phyloP scores from a whole-genome alignment of 2,797 vertebrate species.

The Jordanella pulchra region DNA sequence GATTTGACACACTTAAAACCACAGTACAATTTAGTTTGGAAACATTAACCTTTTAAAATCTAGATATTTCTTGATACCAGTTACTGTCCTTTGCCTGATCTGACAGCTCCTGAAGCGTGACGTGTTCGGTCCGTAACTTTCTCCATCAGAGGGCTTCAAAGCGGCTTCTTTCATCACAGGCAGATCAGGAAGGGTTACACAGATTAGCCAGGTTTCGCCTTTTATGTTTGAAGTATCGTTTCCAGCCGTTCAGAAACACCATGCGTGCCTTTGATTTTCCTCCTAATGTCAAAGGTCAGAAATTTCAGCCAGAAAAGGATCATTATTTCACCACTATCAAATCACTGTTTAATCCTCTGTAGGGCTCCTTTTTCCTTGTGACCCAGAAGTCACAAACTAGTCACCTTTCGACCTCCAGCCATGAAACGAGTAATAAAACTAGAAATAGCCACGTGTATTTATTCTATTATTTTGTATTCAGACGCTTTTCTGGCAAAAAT shows the following conservation, averaged over 20 bases:
- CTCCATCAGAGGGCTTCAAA: slow-evolving; percentile 63
- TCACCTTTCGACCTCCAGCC: slow-evolving; percentile 51
- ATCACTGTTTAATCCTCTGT: slow-evolving; percentile 52
- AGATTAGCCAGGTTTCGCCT: slow-evolving; percentile 50
- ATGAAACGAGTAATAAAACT: slow-evolving; percentile 26
- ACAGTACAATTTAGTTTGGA: background rate
- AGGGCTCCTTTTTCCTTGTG: slow-evolving; percentile 19
- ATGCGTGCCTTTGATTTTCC: slow-evolving; percentile 56
- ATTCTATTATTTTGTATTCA: slow-evolving; percentile 28
- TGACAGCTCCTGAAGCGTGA: slow-evolving; percentile 41
- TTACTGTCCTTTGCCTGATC: slow-evolving; percentile 2
- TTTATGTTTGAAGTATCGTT: slow-evolving; percentile 57
- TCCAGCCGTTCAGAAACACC: slow-evolving; percentile 43
- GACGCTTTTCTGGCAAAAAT: slow-evolving; percentile 21
- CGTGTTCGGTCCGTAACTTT: slow-evolving; percentile 47
- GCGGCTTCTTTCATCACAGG: slow-evolving; percentile 54
- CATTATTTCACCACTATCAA: slow-evolving; percentile 57
- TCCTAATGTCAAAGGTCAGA: slow-evolving; percentile 62
- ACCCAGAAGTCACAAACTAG: slow-evolving; percentile 29
- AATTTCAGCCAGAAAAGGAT: slow-evolving; percentile 49
- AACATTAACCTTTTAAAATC: slow-evolving; percentile 1
- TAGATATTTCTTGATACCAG: background rate
- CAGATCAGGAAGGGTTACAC: slow-evolving; percentile 24
- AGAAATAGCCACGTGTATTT: slow-evolving; percentile 23
- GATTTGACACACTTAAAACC: background rate